Percentiles rank a stretch among this genome's conserved stretches.
Conservation (phyloP, 2,888 invertebrate genomes). For the Drosophila mimica region DNA sequence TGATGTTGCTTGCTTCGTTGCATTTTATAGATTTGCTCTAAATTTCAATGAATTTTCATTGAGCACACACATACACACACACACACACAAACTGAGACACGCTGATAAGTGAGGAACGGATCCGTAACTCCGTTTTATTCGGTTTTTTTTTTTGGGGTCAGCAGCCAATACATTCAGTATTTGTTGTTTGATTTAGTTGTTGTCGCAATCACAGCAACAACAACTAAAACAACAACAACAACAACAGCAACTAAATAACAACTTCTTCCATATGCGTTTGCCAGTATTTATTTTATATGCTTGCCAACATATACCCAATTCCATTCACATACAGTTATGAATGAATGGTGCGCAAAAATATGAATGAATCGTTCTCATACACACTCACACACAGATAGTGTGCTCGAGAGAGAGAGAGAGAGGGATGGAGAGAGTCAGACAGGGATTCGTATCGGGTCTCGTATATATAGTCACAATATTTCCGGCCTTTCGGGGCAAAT, state of each 20-base stretch:
- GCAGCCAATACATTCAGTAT: constrained; percentile 51
- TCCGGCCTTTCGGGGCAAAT: constrained; percentile 63
- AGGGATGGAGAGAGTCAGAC: constrained; percentile 2
- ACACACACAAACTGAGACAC: constrained; percentile 13
- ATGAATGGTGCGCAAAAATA: constrained; percentile 61
- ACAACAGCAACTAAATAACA: constrained; percentile 28
- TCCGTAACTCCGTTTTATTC: constrained; percentile 65
- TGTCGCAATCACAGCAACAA: constrained; percentile 66
- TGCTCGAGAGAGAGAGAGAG: neutral
- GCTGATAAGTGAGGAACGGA: constrained; percentile 71
- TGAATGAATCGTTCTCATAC: constrained; percentile 50
- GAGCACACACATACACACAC: constrained; percentile 45
- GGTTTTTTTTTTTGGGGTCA: constrained; percentile 64
- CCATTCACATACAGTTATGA: constrained; percentile 62
- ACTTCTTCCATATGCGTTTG: constrained; percentile 40
- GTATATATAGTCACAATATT: constrained; percentile 74
- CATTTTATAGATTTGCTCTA: constrained; percentile 79
- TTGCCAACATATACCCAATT: constrained; percentile 23
- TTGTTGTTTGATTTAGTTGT: constrained; percentile 31
- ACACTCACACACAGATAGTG: constrained; percentile 7
- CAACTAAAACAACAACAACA: constrained; percentile 2
- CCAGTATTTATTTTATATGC: constrained; percentile 19
- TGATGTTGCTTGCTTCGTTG: constrained; percentile 65
- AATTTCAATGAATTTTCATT: constrained; percentile 80
- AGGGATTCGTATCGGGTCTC: neutral